Evolutionary conservation across 2,888 invertebrate species (phyloP).

Genomic region (Drosophila longiperda): DNA sequence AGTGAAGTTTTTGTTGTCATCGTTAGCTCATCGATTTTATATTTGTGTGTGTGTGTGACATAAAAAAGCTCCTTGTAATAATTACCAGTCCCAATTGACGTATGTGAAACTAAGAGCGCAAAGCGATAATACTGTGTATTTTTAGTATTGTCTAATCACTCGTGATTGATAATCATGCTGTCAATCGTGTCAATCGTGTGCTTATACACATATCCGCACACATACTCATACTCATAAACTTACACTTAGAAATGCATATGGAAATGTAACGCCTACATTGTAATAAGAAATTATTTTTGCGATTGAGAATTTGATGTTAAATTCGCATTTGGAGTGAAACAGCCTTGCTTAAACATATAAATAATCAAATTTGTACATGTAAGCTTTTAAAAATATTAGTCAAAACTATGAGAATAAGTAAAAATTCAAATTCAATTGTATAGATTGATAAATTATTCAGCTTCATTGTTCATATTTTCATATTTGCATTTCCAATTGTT

Average conservation of each 20-base stretch:
- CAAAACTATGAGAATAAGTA: background rate
- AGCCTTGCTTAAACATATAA: background rate
- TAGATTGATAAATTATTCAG: background rate
- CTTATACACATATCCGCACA: background rate
- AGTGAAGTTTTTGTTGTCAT: slow-evolving; percentile 66
- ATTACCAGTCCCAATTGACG: slow-evolving; percentile 53
- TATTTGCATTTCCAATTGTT: background rate
- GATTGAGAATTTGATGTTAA: background rate
- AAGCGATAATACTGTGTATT: slow-evolving; percentile 73
- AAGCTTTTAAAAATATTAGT: background rate
- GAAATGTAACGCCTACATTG: slow-evolving; percentile 1
- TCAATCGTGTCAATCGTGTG: slow-evolving; percentile 51
- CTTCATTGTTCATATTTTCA: background rate
- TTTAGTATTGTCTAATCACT: slow-evolving; percentile 71
- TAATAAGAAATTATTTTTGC: background rate
- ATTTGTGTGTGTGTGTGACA: background rate
- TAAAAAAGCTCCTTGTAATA: slow-evolving; percentile 64
- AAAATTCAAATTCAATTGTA: background rate
- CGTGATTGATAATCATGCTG: slow-evolving; percentile 73
- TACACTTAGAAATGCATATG: background rate
- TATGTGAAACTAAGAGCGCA: slow-evolving; percentile 28
- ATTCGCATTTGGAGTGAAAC: background rate
- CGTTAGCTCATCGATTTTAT: slow-evolving; percentile 3
- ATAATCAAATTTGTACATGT: background rate
- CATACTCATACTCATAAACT: background rate